A percentile compares a stretch with the other conserved stretches of the same genome.
phyloP scores from a whole-genome alignment of 2,797 vertebrate species.

The Microctenopoma lineatum region DNA sequence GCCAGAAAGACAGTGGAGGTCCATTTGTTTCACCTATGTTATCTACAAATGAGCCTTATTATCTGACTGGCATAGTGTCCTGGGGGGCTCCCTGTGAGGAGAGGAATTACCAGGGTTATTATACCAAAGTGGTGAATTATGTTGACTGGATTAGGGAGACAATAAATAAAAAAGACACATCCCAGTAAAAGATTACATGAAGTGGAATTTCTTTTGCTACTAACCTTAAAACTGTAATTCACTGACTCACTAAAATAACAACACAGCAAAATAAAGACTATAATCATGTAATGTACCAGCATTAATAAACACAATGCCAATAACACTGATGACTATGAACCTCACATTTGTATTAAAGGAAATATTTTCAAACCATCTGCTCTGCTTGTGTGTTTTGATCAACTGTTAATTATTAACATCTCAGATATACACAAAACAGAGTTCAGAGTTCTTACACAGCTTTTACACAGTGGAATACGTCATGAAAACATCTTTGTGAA shows the following conservation, averaged over 20 bases:
- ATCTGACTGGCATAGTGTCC: slow-evolving; percentile 87
- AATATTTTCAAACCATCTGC: slow-evolving; percentile 24
- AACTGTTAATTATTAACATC: not conserved
- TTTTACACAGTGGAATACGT: not conserved
- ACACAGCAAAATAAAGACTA: not conserved
- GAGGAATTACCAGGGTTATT: slow-evolving; percentile 81
- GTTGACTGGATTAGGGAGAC: slow-evolving; percentile 90
- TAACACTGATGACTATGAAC: slow-evolving; percentile 9
- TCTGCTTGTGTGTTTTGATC: slow-evolving; percentile 3
- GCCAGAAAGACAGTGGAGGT: slow-evolving; percentile 88
- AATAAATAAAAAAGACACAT: slow-evolving; percentile 67
- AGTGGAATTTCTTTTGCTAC: not conserved
- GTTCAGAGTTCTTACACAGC: not conserved
- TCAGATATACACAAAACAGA: not conserved
- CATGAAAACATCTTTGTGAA: not conserved
- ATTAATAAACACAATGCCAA: slow-evolving; percentile 11
- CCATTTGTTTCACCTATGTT: slow-evolving; percentile 80
- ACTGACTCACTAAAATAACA: not conserved
- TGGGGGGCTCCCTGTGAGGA: slow-evolving; percentile 86
- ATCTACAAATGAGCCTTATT: slow-evolving; percentile 63
- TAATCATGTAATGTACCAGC: slow-evolving; percentile 17
- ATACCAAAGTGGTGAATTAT: slow-evolving; percentile 90
- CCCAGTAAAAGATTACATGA: not conserved
- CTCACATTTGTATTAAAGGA: slow-evolving; percentile 30
- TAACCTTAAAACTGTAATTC: not conserved